Conservation (phyloP, 2,797 vertebrate genomes). For the Eurystomus glaucurus region DNA sequence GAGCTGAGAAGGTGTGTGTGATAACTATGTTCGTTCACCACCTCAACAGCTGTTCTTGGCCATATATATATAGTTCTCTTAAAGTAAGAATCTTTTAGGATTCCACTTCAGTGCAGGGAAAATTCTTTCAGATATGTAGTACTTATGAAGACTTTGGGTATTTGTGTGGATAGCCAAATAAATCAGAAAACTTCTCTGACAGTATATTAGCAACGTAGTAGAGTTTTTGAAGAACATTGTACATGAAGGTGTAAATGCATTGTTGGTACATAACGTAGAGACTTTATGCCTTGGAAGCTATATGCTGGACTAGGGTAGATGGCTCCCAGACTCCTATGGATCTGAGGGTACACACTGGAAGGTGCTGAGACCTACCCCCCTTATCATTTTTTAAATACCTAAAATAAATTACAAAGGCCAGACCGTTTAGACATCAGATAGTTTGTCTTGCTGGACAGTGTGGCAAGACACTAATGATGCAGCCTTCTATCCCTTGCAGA, state of each 20-base stretch:
- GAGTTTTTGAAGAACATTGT: background rate
- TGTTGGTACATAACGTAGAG: background rate
- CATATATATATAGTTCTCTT: background rate
- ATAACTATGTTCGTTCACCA: fast-evolving
- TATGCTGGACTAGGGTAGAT: background rate
- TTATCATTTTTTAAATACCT: background rate
- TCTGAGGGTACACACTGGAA: background rate
- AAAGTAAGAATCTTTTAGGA: background rate
- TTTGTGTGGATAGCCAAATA: background rate
- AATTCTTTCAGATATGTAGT: background rate
- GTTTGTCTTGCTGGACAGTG: background rate
- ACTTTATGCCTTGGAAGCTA: background rate
- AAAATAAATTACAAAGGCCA: background rate
- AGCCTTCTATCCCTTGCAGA: background rate
- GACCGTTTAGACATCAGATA: background rate
- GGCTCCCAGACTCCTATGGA: background rate
- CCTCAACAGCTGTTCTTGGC: background rate
- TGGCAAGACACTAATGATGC: background rate
- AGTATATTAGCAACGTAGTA: background rate
- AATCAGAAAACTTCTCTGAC: background rate
- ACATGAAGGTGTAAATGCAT: background rate
- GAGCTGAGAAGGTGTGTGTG: background rate
- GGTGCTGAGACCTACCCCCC: background rate
- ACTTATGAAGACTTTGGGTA: background rate
- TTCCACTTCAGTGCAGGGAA: background rate